Evolutionary conservation across 2,113 vertebrate species (phyloP), one percentile per base, ranked within the genome.

Genomic region (Paramisgurnus dabryanus): DNA sequence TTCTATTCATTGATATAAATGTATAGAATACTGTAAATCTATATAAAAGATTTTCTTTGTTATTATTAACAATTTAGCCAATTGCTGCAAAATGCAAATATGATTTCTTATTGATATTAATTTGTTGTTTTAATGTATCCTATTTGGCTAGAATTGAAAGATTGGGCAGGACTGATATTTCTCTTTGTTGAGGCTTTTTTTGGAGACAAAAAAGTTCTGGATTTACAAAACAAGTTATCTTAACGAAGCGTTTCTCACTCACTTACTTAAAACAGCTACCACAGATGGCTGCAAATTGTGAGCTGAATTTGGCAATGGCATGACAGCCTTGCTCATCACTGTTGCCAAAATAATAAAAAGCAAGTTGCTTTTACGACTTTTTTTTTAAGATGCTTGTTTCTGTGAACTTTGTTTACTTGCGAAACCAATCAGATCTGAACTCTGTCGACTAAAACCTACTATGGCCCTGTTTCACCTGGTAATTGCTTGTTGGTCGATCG

Each of bases 221-320:
- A 67, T 74, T 67, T 0, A 40, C 8, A 9, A 11, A 13, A 72
- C 17, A 53, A 58, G 50, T 63, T 43, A 12, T 22, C 9, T 13
- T 43, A 43, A 22, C 58, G 34, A 27, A 45, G 39, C 66, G 57
- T 49, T 78, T 82, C 69, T 82, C 80, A 78, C 72, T 72, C 68
- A 80, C 64, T 80, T 83, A 83, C 84, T 85, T 85, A 82, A 69
- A 80, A 78, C 85, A 78, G 83, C 86, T 81, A 87, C 81, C 84
- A 81, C 89, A 91, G 89, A 91, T 92, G 89, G 89, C 87, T 88
- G 84, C 40, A 83, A 84, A 80, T 83, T 89, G 83, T 83, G 83
- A 85, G 61, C 39, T 73, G 60, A 79, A 80, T 81, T 89, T 89
- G 88, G 84, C 88, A 88, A 83, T 83, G 83, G 80, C 85, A 88